phyloP scores from a whole-genome alignment of 2,888 invertebrate species.

The Punctoribates punctum region DNA sequence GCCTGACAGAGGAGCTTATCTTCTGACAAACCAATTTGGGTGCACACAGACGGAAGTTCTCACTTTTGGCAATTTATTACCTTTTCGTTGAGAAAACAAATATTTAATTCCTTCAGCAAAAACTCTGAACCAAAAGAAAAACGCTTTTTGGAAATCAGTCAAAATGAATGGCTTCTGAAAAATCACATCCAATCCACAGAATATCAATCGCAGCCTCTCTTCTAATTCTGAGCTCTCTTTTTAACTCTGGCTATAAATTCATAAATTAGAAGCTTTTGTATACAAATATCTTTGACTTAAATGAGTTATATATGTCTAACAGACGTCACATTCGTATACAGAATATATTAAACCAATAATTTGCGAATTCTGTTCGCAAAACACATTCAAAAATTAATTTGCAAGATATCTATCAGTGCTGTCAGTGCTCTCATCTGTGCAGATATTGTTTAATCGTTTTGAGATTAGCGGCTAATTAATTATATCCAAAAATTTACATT shows the following conservation, averaged over 20 bases:
- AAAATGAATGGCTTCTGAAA: slow-evolving; percentile 3
- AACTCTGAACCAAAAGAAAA: slow-evolving; percentile 8
- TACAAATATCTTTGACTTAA: slow-evolving; percentile 26
- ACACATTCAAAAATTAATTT: background rate
- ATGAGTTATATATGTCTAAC: slow-evolving; percentile 33
- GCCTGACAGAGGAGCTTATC: background rate
- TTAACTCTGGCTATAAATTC: slow-evolving; percentile 1
- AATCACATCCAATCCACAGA: background rate
- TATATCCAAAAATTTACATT: no score
- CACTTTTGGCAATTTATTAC: slow-evolving; percentile 33
- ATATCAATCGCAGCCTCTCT: background rate
- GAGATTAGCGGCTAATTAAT: no score
- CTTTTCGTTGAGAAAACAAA: slow-evolving; percentile 32
- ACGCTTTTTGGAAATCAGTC: slow-evolving; percentile 21
- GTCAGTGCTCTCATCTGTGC: no score
- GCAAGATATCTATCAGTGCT: no score
- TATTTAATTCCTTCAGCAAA: slow-evolving; percentile 21
- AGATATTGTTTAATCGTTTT: no score
- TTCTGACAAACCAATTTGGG: slow-evolving; percentile 6
- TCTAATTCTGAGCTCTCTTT: background rate
- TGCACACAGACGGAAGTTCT: slow-evolving; percentile 27
- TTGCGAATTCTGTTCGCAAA: background rate
- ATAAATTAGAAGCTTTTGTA: slow-evolving; percentile 23
- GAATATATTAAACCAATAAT: background rate
- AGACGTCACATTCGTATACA: background rate